Percentiles rank a stretch among this genome's conserved stretches.
phyloP scores from a whole-genome alignment of 2,113 vertebrate species.

The Macquaria australasica region DNA sequence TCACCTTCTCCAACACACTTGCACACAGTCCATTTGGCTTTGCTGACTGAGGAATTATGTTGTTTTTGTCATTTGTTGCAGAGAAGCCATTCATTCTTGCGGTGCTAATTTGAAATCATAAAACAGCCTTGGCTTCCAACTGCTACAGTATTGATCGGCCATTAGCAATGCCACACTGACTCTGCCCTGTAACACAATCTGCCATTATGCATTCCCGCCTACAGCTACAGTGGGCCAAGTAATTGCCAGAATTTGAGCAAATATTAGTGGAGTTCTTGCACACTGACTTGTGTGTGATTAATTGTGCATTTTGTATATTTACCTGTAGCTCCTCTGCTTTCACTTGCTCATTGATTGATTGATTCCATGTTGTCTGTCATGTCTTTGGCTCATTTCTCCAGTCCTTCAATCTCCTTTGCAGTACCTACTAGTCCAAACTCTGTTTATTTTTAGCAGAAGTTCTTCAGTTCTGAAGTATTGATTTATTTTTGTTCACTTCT shows the following conservation, averaged over 20 bases:
- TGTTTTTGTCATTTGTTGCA: constrained; percentile 57
- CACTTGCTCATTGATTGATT: constrained; percentile 21
- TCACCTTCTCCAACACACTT: neutral
- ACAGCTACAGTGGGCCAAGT: constrained; percentile 49
- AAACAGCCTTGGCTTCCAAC: constrained; percentile 57
- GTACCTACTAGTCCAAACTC: neutral
- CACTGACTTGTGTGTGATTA: neutral
- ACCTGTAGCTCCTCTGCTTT: constrained; percentile 16
- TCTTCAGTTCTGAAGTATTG: constrained; percentile 5
- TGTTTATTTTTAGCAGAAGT: constrained; percentile 23
- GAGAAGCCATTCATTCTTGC: constrained; percentile 56
- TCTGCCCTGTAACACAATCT: constrained; percentile 62
- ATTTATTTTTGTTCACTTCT: constrained; percentile 13
- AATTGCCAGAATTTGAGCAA: constrained; percentile 49
- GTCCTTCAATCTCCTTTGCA: neutral
- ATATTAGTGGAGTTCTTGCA: constrained; percentile 27
- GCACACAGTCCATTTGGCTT: neutral
- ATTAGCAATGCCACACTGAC: constrained; percentile 68
- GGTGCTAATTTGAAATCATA: constrained; percentile 71
- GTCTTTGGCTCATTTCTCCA: neutral
- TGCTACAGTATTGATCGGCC: constrained; percentile 71
- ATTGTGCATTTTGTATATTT: constrained; percentile 23
- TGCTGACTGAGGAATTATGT: constrained; percentile 12
- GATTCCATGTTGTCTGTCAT: constrained; percentile 4
- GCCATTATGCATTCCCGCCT: constrained; percentile 50